These are phyloP conservation scores for Sus scrofa DNA, from an alignment of 2,113 vertebrate genomes.

Conservation along the genomic window T2T-Sscrofa CM000829.6:32752001-32752500, in stretches of 20 bases:
- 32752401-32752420: not conserved
- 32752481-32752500: not conserved
- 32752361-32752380: not conserved
- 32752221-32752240: not conserved
- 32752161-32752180: not conserved
- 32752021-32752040: not conserved
- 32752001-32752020: not conserved
- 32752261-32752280: not conserved
- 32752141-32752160: not conserved
- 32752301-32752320: not conserved
- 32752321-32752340: not conserved
- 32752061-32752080: accelerated
- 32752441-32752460: not conserved
- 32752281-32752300: not conserved
- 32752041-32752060: not conserved
- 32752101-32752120: accelerated
- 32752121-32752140: not conserved
- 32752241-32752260: not conserved
- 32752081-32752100: not conserved
- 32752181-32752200: not conserved
- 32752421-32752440: not conserved
- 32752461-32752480: not conserved
- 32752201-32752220: not conserved
- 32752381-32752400: too few species aligned
- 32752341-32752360: not conserved